Conservation (phyloP, 2,888 invertebrate genomes). For the Ethmia dodecea region DNA sequence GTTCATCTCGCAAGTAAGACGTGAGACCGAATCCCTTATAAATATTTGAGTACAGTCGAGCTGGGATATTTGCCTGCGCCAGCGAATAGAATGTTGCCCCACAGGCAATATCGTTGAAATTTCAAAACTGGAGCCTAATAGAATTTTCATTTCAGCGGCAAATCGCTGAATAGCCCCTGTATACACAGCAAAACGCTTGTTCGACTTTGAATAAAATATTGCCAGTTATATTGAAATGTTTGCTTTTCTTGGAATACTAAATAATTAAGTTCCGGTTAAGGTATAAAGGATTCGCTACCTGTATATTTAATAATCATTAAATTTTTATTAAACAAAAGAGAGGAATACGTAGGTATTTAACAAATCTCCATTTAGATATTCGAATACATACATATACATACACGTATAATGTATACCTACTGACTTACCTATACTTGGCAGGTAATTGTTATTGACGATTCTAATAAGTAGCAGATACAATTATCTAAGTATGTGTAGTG, state of each 20-base stretch:
- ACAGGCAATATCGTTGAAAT: constrained; percentile 41
- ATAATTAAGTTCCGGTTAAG: not conserved
- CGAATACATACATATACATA: too few relatives aligned
- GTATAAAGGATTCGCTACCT: not conserved
- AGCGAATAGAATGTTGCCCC: constrained; percentile 20
- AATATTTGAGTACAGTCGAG: constrained; percentile 56
- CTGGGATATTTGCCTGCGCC: constrained; percentile 46
- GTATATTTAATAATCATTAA: not conserved
- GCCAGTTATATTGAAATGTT: not conserved
- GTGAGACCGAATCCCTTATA: constrained; percentile 52
- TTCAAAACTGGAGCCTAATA: constrained; percentile 39
- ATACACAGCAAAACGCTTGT: not conserved
- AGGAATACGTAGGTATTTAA: not conserved
- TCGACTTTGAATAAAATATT: constrained; percentile 2
- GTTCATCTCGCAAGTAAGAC: constrained; percentile 37
- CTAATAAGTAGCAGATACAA: too few relatives aligned
- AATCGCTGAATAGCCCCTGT: constrained; percentile 29
- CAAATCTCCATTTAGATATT: too few relatives aligned
- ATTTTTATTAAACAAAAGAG: not conserved
- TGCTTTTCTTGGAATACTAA: not conserved
- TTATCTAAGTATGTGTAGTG: too few relatives aligned
- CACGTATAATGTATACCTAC: too few relatives aligned
- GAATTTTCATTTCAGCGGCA: constrained; percentile 51
- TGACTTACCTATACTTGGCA: too few relatives aligned
- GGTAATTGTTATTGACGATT: too few relatives aligned